Evolutionary conservation across 1,140 invertebrate species (phyloP).

Genomic region (Coptotermes formosanus): DNA sequence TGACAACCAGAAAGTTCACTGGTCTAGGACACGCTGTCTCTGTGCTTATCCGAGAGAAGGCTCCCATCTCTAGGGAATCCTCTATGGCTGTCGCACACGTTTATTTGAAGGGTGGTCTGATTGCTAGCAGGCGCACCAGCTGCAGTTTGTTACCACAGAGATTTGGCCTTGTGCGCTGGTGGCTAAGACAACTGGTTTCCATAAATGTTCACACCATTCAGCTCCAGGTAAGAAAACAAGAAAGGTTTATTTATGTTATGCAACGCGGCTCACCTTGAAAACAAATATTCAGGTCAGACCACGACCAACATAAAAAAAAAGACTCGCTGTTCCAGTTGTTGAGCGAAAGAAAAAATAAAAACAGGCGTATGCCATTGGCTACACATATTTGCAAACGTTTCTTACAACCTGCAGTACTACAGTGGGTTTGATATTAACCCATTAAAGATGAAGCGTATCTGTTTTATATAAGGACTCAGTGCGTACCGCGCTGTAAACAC

Average conservation of each 20-base stretch:
- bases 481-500: no score
- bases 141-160: background rate
- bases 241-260: background rate
- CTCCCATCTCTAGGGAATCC: background rate
- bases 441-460: no score
- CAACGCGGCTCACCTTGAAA: background rate
- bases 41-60: background rate
- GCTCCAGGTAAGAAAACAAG: background rate
- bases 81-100: background rate
- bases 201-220: slow-evolving; percentile 6
- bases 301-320: background rate
- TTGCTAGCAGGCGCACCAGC: background rate
- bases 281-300: background rate
- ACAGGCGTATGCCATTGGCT: no score
- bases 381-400: no score
- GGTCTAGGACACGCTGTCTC: background rate
- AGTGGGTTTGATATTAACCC: no score
- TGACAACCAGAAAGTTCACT: background rate
- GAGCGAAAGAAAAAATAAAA: no score
- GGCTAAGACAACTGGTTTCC: background rate
- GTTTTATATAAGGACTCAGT: no score
- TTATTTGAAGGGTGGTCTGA: background rate
- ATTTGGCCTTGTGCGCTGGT: background rate
- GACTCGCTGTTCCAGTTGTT: background rate
- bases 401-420: no score